Evolutionary conservation across 2,888 invertebrate species (phyloP), one percentile per base, ranked within the genome.

Genomic region (Chymomyza procnemis): DNA sequence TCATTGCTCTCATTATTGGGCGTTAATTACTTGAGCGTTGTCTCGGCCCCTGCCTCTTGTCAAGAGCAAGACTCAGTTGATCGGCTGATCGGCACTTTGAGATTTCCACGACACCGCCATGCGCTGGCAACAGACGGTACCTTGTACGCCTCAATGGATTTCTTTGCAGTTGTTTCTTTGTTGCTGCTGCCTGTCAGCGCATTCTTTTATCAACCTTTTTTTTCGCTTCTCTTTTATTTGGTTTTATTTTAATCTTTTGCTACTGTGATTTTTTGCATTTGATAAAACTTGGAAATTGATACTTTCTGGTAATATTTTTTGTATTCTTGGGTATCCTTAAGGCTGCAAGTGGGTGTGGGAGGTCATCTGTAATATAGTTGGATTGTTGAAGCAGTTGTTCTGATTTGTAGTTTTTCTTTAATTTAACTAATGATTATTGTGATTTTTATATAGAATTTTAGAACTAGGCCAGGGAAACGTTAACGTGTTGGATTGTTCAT

Each of bases 211-310:
- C 16, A 50, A n/a, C 6, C 55, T 9, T 60, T 14, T 60, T 14
- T 74, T 65, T 61, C 65, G 16, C 69, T 78, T 84, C 85, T 73
- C 78, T 63, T 73, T 70, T 68, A 16, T 80, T 77, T 85, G 4
- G 12, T 74, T 71, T 87, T 70, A 69, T 74, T 63, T 64, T 70
- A 85, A 87, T 87, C 80, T 81, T n/a, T 57, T 58, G 68, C 64
- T 71, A 77, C 54, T 67, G 67, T 75, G 81, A 81, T 81, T 80
- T 69, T 67, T 71, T 52, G 57, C 66, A 71, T 69, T 77, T 78
- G 81, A 81, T 87, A 81, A 81, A 50, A 41, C 61, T 54, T 83
- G 88, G 88, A 71, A 81, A 81, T 71, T 73, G 81, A 81, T 81
- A 81, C 88, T 80, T 81, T 80, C 66, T 21, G 18, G 18, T 22